These are phyloP conservation scores for Salvator merianae DNA, from an alignment of 2,113 vertebrate genomes.

Conservation along the genomic window DNA sequence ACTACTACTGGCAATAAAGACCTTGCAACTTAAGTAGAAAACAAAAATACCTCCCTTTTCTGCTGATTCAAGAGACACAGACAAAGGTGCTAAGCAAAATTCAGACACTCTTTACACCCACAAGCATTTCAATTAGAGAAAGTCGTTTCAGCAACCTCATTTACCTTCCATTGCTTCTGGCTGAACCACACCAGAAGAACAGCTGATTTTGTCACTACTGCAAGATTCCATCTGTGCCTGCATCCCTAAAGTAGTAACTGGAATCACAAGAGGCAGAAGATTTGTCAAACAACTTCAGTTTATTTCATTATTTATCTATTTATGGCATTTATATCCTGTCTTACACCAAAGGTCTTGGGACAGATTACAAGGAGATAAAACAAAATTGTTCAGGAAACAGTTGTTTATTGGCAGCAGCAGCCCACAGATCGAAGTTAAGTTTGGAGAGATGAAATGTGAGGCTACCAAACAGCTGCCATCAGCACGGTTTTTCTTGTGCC, in stretches of 20 bases:
- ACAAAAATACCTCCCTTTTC: neutral
- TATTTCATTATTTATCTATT: too few relatives aligned
- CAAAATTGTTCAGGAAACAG: too few relatives aligned
- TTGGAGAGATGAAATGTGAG: too few relatives aligned
- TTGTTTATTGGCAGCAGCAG: too few relatives aligned
- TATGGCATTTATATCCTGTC: neutral
- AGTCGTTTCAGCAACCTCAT: neutral
- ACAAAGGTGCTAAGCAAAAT: neutral
- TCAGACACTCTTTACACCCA: neutral
- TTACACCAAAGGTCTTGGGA: too few relatives aligned
- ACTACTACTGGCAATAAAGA: neutral
- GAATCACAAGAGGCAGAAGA: slow-evolving; percentile 2
- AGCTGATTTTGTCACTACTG: slow-evolving; percentile 81
- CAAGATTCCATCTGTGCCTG: slow-evolving; percentile 77
- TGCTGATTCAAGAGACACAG: neutral
- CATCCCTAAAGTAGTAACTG: slow-evolving; percentile 72
- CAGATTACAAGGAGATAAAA: too few relatives aligned
- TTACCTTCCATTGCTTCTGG: slow-evolving; percentile 73
- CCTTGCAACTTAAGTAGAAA: neutral
- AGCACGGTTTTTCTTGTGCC: too few relatives aligned
- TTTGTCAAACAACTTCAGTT: slow-evolving; percentile 10
- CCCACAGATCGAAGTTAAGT: too few relatives aligned
- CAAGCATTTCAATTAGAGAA: neutral
- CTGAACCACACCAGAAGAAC: slow-evolving; percentile 64
- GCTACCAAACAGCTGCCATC: too few relatives aligned